phyloP scores from a whole-genome alignment of 2,888 invertebrate species.

The Morinoia aosen region DNA sequence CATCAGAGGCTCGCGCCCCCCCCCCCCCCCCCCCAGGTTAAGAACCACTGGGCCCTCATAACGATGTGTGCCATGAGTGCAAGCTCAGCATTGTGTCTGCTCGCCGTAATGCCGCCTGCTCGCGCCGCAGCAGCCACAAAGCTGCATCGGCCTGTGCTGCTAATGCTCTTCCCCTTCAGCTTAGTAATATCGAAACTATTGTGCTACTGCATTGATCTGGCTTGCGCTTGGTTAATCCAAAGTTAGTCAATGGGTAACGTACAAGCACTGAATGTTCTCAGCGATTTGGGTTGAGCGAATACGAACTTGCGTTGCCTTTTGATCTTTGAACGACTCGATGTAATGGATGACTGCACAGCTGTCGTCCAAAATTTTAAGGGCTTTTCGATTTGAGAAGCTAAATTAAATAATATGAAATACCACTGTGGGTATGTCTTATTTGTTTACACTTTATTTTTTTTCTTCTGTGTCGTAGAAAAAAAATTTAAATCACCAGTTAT shows the following conservation, averaged over 20 bases:
- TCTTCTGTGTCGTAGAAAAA: too few species aligned
- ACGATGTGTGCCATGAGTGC: neutral
- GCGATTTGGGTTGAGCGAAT: neutral
- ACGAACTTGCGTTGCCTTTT: neutral
- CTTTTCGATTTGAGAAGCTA: neutral
- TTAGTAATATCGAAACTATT: neutral
- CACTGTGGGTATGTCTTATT: neutral
- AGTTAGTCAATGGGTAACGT: neutral
- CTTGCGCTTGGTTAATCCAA: neutral
- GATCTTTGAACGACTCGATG: neutral
- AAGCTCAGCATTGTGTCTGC: neutral
- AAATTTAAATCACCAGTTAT: too few species aligned
- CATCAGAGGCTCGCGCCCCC: too few species aligned
- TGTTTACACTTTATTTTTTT: neutral
- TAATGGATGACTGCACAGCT: neutral
- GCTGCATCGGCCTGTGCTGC: neutral
- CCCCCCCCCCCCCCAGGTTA: too few species aligned
- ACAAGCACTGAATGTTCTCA: neutral
- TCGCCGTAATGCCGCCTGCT: neutral
- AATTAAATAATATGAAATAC: neutral
- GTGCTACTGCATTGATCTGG: neutral
- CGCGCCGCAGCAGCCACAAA: neutral
- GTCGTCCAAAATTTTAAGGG: neutral
- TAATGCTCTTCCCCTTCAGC: neutral
- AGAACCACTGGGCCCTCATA: too few species aligned